Conservation (phyloP, 1,140 invertebrate genomes). For the Musca domestica region DNA sequence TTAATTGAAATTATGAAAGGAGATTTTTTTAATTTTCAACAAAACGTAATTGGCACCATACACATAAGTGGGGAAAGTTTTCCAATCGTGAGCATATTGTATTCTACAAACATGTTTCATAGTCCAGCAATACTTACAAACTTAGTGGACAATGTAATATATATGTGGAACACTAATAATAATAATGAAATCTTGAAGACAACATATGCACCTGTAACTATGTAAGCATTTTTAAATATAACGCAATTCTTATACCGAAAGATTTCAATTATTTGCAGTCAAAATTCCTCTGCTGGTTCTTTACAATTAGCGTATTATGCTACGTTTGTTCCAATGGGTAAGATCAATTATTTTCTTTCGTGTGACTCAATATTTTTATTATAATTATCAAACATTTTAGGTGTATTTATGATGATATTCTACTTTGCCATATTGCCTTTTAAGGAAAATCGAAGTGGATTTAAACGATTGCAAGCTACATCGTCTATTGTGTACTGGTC, state of each 20-base stretch:
- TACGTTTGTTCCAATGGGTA: constrained; percentile 39
- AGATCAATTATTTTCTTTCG: neutral
- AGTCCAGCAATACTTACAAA: constrained; percentile 47
- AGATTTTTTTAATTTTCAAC: constrained; percentile 14
- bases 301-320: constrained; percentile 43
- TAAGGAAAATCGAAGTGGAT: constrained; percentile 41
- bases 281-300: constrained; percentile 41
- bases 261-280: constrained; percentile 23
- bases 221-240: neutral
- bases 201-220: constrained; percentile 38
- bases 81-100: constrained; percentile 32
- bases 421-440: constrained; percentile 47
- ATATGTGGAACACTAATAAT: constrained; percentile 25
- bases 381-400: constrained; percentile 18
- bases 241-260: neutral
- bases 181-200: constrained; percentile 31
- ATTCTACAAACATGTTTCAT: constrained; percentile 46
- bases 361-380: neutral
- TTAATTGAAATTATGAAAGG: constrained; percentile 9
- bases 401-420: constrained; percentile 47
- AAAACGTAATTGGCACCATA: neutral
- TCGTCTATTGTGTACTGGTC: constrained; percentile 42
- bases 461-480: constrained; percentile 47
- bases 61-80: constrained; percentile 7
- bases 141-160: constrained; percentile 39